Evolutionary conservation across 1,140 invertebrate species (phyloP).

Genomic region (Steinernema khuongi): DNA sequence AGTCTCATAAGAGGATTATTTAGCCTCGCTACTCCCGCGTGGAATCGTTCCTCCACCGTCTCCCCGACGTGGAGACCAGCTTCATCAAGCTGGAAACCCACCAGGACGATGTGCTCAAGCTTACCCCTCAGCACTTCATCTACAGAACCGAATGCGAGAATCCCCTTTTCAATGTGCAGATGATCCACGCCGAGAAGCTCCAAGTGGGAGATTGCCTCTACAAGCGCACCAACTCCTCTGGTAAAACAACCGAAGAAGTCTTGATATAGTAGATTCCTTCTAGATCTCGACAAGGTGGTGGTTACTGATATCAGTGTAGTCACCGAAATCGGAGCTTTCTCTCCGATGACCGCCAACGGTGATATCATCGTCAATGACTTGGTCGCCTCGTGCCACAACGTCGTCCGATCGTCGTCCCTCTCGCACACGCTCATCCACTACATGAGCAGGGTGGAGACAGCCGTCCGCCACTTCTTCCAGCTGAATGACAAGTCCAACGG

Average conservation of each 20-base stretch:
- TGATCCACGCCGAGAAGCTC: conserved; percentile 43
- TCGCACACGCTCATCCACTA: conserved; percentile 1
- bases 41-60: conserved; percentile 35
- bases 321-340: conserved; percentile 39
- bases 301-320: conserved; percentile 14
- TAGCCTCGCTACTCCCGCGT: neutral
- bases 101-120: conserved; percentile 29
- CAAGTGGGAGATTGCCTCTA: conserved; percentile 37
- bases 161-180: conserved; percentile 8
- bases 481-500: neutral
- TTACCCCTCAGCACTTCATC: conserved; percentile 47
- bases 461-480: neutral
- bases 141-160: conserved; percentile 35
- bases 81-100: conserved; percentile 39
- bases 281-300: neutral
- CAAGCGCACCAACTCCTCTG: conserved; percentile 16
- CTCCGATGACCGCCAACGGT: conserved; percentile 46
- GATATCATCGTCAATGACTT: conserved; percentile 45
- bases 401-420: conserved; percentile 25
- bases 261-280: neutral
- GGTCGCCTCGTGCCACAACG: conserved; percentile 47
- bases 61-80: conserved; percentile 34
- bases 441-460: neutral
- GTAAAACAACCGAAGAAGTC: neutral
- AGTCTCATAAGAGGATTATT: neutral